phyloP scores from a whole-genome alignment of 1,140 invertebrate species.

The Heterodera schachtii region DNA sequence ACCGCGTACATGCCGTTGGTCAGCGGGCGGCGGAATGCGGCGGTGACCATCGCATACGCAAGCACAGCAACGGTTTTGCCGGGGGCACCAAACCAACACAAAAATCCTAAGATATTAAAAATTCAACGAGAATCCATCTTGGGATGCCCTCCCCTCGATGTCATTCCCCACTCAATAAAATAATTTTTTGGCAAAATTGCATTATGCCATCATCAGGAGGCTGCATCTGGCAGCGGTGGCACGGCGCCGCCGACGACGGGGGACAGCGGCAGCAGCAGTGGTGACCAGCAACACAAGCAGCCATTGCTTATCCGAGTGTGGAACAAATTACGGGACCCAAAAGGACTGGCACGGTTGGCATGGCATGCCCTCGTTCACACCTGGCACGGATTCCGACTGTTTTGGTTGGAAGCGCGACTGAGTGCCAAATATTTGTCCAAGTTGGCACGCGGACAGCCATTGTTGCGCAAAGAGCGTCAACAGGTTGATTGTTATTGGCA shows the following conservation, averaged over 20 bases:
- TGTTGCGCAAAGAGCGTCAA: constrained; percentile 85
- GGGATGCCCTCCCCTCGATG: too few relatives aligned
- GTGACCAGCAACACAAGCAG: neutral
- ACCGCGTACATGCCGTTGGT: neutral
- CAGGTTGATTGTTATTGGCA: constrained; percentile 16
- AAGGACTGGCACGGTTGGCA: neutral
- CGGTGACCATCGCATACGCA: too few relatives aligned
- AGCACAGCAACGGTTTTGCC: too few relatives aligned
- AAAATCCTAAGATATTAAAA: too few relatives aligned
- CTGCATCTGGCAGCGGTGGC: too few relatives aligned
- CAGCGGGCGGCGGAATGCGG: neutral
- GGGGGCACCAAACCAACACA: too few relatives aligned
- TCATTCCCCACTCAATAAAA: too few relatives aligned
- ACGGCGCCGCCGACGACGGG: too few relatives aligned
- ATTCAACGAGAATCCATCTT: too few relatives aligned
- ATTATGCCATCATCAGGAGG: too few relatives aligned
- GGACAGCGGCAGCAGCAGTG: neutral
- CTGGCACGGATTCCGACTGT: constrained; percentile 92
- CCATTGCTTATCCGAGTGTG: neutral
- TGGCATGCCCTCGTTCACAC: constrained; percentile 83
- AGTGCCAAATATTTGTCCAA: constrained; percentile 78
- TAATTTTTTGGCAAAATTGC: too few relatives aligned
- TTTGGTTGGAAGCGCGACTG: constrained; percentile 88
- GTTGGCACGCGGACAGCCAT: constrained; percentile 80
- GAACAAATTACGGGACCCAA: constrained; percentile 2